A percentile compares a stretch with the other conserved stretches of the same genome.
Conservation (phyloP, 2,797 vertebrate species). For the Hyperoplus immaculatus region DNA sequence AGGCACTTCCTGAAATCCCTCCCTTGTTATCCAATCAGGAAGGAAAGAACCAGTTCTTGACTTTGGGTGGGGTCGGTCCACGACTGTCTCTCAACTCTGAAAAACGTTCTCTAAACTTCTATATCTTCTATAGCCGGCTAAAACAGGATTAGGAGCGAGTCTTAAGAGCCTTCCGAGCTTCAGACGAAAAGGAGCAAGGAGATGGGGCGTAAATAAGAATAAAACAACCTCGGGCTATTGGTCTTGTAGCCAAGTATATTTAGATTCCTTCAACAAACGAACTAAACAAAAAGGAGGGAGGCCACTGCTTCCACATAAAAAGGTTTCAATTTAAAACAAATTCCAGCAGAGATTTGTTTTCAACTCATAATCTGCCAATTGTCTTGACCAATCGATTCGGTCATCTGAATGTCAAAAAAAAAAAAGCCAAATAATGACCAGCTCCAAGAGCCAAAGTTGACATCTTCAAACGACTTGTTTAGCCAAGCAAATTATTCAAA, state of each 20-base stretch:
- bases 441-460: neutral
- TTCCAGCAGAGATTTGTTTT: slow-evolving; percentile 21
- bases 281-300: slow-evolving; percentile 48
- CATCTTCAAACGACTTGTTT: neutral
- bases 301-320: slow-evolving; percentile 25
- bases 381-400: neutral
- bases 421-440: neutral
- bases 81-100: slow-evolving; percentile 13
- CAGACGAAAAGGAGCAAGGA: slow-evolving; percentile 9
- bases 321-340: slow-evolving; percentile 27
- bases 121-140: neutral
- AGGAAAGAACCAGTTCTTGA: slow-evolving; percentile 59
- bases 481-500: neutral
- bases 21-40: slow-evolving; percentile 75
- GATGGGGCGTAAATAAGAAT: slow-evolving; percentile 6
- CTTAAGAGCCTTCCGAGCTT: slow-evolving; percentile 7
- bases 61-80: slow-evolving; percentile 44
- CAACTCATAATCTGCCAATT: slow-evolving; percentile 10
- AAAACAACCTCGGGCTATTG: slow-evolving; percentile 29
- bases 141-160: slow-evolving; percentile 1
- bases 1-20: slow-evolving; percentile 62
- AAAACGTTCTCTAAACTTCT: slow-evolving; percentile 6
- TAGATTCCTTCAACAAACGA: too few relatives aligned
- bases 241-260: too few relatives aligned
- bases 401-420: neutral